Base-by-base conservation (phyloP, 1,140 invertebrate species). In the Trachymyrmex septentrionalis region DNA sequence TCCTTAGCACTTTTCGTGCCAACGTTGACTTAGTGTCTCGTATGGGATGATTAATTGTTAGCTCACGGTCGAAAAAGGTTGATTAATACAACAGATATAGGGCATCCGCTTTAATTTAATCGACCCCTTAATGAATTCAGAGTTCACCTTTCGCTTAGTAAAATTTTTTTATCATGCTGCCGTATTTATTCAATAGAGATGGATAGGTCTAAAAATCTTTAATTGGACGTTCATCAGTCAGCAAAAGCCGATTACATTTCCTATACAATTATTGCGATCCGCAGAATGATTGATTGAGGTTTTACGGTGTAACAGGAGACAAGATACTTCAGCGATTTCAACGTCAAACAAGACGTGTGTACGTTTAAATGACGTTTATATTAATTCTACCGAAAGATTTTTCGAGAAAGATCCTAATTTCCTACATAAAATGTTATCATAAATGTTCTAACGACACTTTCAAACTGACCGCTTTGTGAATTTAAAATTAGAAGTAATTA, bases 241-340 rank as follows among this genome's bases (percentile, higher is more conserved):
- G 21, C n/a, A 73, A 86, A 78, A 53, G 27, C 16, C 7, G 16
- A 78, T 89, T 89, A 34, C 38, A 88, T 88, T 88, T 88, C 86
- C 80, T 78, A 38, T 9, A 59, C 16, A 77, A 77, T 88, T 64
- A 88, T 88, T 77, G 72, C 6, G 72, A 64, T 34, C 59, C 24
- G 38, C 38, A 50, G 63, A 10, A 27, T 87, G 19, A 84, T 71
- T 82, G 57, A 88, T 87, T 72, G 34, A 67, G 34, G 38, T 53
- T 21, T 7, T 24, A 19, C 16, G 9, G n/a, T 55, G 38, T 16
- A 67, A 69, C 27, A n/a, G 61, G 75, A 10, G 63, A 34, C 1
- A 67, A 61, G 69, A 82, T 82, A 55, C 72, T 38, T 2, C 9
- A 57, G 9, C 9, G 14, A 69, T 57, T 57, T 44, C 19, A 19